A percentile compares a stretch with the other conserved stretches of the same genome.
These are phyloP conservation scores for Maniola jurtina DNA, from an alignment of 1,140 invertebrate species.

Conservation along the genomic window DNA sequence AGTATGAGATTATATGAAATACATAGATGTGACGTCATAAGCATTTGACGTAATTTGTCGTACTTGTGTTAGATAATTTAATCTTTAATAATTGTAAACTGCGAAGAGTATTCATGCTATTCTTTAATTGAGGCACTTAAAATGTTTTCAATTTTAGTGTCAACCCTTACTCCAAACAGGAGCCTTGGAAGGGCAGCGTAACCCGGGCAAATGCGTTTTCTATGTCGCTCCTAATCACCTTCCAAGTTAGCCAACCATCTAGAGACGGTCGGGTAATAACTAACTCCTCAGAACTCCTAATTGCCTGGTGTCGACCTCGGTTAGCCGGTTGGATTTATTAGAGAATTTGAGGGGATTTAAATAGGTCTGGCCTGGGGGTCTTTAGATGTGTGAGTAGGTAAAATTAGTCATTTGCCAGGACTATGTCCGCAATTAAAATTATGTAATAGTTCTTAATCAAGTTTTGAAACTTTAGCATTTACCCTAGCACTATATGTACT, in stretches of 20 bases:
- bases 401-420: no score
- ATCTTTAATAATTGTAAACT: no score
- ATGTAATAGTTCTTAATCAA: no score
- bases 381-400: neutral
- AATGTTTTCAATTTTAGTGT: neutral
- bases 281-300: slow-evolving; percentile 65
- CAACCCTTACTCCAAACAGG: slow-evolving; percentile 5
- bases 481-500: no score
- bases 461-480: no score
- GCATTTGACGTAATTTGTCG: no score
- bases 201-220: slow-evolving; percentile 65
- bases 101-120: neutral
- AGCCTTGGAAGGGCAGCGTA: slow-evolving; percentile 40
- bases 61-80: no score
- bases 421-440: no score
- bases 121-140: neutral
- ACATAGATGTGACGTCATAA: no score
- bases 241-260: slow-evolving; percentile 43
- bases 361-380: neutral
- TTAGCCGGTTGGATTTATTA: slow-evolving; percentile 32
- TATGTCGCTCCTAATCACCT: slow-evolving; percentile 53
- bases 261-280: slow-evolving; percentile 55
- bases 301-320: slow-evolving; percentile 60
- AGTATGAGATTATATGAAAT: no score
- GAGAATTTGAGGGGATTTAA: slow-evolving; percentile 23